Conservation (phyloP, 2,888 invertebrate genomes). For the Tipula helvola region DNA sequence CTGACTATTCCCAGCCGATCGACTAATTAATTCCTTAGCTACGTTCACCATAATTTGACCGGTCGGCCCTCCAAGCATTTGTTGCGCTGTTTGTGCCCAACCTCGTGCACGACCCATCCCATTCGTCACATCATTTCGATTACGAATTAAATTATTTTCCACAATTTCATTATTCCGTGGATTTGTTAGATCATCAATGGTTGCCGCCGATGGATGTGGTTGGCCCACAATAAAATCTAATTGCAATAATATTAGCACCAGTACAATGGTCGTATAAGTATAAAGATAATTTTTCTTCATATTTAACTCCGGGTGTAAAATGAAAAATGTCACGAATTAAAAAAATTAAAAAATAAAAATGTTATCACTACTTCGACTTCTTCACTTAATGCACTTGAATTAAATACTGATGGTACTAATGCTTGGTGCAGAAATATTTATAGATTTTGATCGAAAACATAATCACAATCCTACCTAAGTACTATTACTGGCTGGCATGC, state of each 20-base stretch:
- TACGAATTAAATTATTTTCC: background rate
- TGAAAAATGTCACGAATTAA: background rate
- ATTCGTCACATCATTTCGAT: background rate
- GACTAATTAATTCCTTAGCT: conserved; percentile 54
- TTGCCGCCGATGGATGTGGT: background rate
- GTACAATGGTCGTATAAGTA: background rate
- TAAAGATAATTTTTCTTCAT: background rate
- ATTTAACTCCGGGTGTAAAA: background rate
- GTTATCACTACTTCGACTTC: background rate
- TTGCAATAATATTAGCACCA: background rate
- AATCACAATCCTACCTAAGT: background rate
- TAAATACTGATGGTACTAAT: background rate
- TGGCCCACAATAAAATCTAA: background rate
- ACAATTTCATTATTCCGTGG: background rate
- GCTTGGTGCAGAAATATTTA: background rate
- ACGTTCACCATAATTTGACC: conserved; percentile 34
- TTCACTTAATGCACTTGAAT: background rate
- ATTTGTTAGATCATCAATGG: background rate
- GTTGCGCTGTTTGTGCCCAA: conserved; percentile 29
- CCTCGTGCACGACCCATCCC: conserved; percentile 11
- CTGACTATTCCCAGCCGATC: conserved; percentile 59
- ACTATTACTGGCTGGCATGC: background rate
- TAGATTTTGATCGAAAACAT: background rate
- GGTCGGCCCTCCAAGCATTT: conserved; percentile 29
- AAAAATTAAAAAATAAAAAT: too few relatives aligned